These are phyloP conservation scores for Patiria miniata DNA, from an alignment of 35 echinoderm and acorn worm genomes.

Conservation along the genomic window DNA sequence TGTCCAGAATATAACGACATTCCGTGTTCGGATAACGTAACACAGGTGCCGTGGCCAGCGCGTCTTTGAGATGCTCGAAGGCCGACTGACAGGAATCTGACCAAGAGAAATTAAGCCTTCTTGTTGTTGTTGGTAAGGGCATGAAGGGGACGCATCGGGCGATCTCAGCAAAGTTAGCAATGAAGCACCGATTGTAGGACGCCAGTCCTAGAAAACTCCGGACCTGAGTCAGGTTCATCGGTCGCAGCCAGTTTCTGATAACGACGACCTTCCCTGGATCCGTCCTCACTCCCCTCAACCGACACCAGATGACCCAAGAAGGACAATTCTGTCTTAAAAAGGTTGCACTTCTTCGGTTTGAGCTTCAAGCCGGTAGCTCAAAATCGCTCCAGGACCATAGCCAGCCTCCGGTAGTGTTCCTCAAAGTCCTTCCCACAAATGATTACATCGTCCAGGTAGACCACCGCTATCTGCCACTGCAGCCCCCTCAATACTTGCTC, in stretches of 20 bases:
- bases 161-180: not conserved
- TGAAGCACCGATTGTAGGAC: not conserved
- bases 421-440: not conserved
- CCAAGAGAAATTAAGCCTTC: too few relatives aligned
- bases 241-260: not conserved
- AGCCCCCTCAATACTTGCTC: too few relatives aligned
- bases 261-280: not conserved
- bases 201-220: not conserved
- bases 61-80: too few relatives aligned
- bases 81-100: too few relatives aligned
- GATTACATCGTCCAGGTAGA: not conserved
- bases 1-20: too few relatives aligned
- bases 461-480: too few relatives aligned
- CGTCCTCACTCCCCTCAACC: not conserved
- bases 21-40: too few relatives aligned
- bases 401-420: not conserved
- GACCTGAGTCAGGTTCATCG: not conserved
- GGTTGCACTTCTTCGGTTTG: not conserved
- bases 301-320: too few relatives aligned
- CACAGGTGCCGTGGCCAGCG: too few relatives aligned
- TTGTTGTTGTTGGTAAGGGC: too few relatives aligned
- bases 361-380: not conserved
- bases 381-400: not conserved
- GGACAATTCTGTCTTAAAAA: too few relatives aligned
- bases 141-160: too few relatives aligned